phyloP scores from a whole-genome alignment of 2,113 vertebrate species.

The Sturnira hondurensis region DNA sequence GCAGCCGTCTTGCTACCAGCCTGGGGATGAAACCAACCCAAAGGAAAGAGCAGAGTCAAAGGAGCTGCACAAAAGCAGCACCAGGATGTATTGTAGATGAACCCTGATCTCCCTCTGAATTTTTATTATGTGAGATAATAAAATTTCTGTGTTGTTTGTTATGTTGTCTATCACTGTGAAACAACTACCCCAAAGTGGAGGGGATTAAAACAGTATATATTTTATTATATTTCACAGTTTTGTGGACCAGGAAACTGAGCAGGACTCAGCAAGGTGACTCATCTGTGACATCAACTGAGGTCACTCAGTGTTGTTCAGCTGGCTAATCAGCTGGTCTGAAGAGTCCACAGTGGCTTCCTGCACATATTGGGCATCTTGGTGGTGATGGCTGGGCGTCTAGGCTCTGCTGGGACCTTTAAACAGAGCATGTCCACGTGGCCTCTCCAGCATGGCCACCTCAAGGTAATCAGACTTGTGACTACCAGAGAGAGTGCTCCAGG shows the following conservation, averaged over 20 bases:
- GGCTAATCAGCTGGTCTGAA: not conserved
- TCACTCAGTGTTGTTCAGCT: not conserved
- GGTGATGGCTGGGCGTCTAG: not conserved
- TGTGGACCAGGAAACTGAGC: not conserved
- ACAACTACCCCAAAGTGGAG: not conserved
- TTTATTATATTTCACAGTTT: not conserved
- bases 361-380: not conserved
- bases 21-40: not conserved
- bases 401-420: not conserved
- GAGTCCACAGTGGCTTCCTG: not conserved
- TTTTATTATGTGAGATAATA: not conserved
- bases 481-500: not conserved
- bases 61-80: not conserved
- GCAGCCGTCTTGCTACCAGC: not conserved
- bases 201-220: not conserved
- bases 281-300: not conserved
- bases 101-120: not conserved
- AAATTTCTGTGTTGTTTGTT: conserved; percentile 13
- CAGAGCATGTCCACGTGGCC: not conserved
- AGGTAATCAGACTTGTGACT: not conserved
- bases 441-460: not conserved
- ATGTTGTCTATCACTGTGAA: not conserved
- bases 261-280: not conserved
- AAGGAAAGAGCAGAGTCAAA: not conserved
- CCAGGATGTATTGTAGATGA: not conserved